Base-by-base conservation (phyloP, 2,888 invertebrate species). In the Rhagonycha fulva region DNA sequence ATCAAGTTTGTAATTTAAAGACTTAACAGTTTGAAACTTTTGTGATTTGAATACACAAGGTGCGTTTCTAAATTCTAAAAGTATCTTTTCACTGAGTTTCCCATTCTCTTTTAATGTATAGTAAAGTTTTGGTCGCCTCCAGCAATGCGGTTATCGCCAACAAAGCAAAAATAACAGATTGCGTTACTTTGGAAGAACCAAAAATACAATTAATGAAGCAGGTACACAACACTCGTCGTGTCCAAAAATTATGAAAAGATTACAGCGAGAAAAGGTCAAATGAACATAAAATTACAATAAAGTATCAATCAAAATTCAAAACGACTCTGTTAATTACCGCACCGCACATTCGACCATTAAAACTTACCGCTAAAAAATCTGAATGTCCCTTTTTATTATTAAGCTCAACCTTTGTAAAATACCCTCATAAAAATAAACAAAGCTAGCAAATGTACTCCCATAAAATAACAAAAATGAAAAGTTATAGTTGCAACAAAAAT, bases 31-130 rank as follows among this genome's bases (percentile, higher is more conserved):
- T 79, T 79, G 32, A 80, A 82, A 82, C 80, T 82, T 82, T 79
- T 78, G 80, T 79, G 78, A 81, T 82, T 82, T 82, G 80, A 82
- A 81, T 81, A 80, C 81, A 81, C 80, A 81, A 76, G 79, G 78
- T 80, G 79, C 80, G 80, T 81, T 80, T 75, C 81, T 76, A 74
- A 77, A 80, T 80, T 75, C 81, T 76, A 74, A 77, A 80, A 81
- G 81, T 81, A 81, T 82, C 81, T 81, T 76, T 79, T 77, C 78
- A 75, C 76, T 70, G 79, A 80, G 81, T 81, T 81, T 78, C 77
- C 47, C 78, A 77, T 81, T 80, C 80, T 79, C 72, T 75, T 73
- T 74, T 77, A 75, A 71, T 32, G 67, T 68, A 73, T 62, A 63
- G 70, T 76, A 76, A 82, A 82, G 78, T 79, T 82, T 80, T 76